Base-by-base conservation (phyloP, 2,888 invertebrate species). In the Heliconius sara region DNA sequence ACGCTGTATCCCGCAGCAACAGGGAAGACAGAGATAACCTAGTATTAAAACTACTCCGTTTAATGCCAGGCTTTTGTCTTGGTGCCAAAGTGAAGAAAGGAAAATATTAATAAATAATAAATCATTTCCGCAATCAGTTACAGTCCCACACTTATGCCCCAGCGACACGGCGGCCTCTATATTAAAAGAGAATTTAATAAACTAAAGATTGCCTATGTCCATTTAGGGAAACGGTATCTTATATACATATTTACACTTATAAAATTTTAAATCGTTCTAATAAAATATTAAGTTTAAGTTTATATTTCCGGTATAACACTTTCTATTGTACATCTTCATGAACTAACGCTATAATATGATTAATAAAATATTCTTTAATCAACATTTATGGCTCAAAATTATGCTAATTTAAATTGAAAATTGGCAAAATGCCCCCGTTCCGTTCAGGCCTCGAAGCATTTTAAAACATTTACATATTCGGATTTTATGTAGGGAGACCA, bases 271-370 rank as follows among this genome's bases (percentile, higher is more conserved):
- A 25, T 27, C 52, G 12, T 30, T 12, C 5, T 52, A 72, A 30
- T 72, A 52, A 30, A 30, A 75, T 10, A 60, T 39, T 63, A 65
- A 75, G 16, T 22, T 25, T 39, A 63, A 60, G 30, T 63, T 75
- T 75, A 75, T 75, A 39, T 75, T 65, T 75, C 75, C 75, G 65
- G 75, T 75, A 75, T 43, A 75, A 75, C 75, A 75, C 75, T 75
- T 75, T 75, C 75, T 75, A 75, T 65, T 75, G 75, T 25, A 73
- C 72, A 34, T 73, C 72, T 73, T 73, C 72, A 73, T 73, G 30
- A 52, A 34, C 57, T 60, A 30, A 22, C 19, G 12, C 72, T 43
- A 39, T 68, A 72, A n/a, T 68, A 72, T 30, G 52, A 10, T 57
- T n/a, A 57, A 73, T 73, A 73, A 73, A 73, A 72, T 57, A 73